phyloP scores from a whole-genome alignment of 2,797 vertebrate species.

The Pelodytes ibericus region DNA sequence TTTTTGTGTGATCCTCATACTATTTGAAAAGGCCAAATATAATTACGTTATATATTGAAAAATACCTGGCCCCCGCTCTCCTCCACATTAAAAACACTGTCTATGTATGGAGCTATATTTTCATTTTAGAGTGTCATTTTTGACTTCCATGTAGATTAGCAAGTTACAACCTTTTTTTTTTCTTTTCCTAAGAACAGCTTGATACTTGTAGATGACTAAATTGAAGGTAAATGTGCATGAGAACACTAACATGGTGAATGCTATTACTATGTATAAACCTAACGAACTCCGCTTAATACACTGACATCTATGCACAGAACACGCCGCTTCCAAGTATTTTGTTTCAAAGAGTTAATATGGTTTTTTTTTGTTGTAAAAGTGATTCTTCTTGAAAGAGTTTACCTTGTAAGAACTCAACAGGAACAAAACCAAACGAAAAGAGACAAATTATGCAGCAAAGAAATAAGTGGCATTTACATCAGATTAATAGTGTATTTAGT shows the following conservation, averaged over 20 bases:
- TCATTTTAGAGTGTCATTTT: neutral
- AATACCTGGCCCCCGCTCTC: too few relatives aligned
- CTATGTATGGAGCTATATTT: neutral
- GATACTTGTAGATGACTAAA: conserved; percentile 16
- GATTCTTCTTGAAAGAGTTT: conserved; percentile 17
- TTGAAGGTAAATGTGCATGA: conserved; percentile 1
- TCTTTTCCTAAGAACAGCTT: neutral
- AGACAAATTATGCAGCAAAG: neutral
- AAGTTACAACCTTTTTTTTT: neutral
- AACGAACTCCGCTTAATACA: conserved; percentile 17
- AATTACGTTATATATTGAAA: too few relatives aligned
- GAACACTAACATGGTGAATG: conserved; percentile 7
- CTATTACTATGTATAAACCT: neutral
- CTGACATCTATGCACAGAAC: conserved; percentile 24
- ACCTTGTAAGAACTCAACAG: conserved; percentile 15
- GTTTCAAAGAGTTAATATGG: conserved; percentile 35
- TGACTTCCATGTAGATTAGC: conserved; percentile 7
- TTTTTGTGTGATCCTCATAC: too few relatives aligned
- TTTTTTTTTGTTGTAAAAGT: conserved; percentile 30
- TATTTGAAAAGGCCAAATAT: too few relatives aligned
- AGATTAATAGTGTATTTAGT: too few relatives aligned
- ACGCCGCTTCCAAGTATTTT: conserved; percentile 17
- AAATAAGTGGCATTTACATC: too few relatives aligned
- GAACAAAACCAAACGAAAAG: too few relatives aligned
- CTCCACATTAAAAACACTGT: too few relatives aligned